Evolutionary conservation across 2,888 invertebrate genomes (phyloP).

Genomic region (Parnassius orleans): DNA sequence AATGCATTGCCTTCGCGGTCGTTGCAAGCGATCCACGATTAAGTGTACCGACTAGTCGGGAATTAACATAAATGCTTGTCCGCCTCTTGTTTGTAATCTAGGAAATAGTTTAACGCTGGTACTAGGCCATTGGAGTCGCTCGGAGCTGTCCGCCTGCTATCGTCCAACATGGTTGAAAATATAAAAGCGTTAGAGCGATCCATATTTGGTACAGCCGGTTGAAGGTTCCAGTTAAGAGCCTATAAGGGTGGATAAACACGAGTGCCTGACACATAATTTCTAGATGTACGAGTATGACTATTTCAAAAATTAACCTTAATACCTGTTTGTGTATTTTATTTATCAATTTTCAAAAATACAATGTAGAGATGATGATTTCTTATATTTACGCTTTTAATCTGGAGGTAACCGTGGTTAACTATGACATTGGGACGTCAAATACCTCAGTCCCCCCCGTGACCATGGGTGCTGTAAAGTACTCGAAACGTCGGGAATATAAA

Average conservation of each 20-base stretch:
- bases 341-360: not conserved
- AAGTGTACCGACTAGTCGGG: conserved; percentile 28
- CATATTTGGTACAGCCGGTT: not conserved
- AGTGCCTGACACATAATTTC: too few relatives aligned
- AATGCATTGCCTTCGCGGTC: conserved; percentile 7
- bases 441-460: too few relatives aligned
- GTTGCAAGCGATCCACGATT: conserved; percentile 26
- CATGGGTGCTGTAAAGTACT: too few relatives aligned
- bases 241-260: too few relatives aligned
- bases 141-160: conserved; percentile 5
- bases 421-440: too few relatives aligned
- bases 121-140: conserved; percentile 11
- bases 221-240: conserved; percentile 2
- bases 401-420: too few relatives aligned
- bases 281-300: too few relatives aligned
- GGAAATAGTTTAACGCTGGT: conserved; percentile 35
- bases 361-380: not conserved
- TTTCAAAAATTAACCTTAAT: too few relatives aligned
- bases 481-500: too few relatives aligned
- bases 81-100: conserved; percentile 38
- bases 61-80: conserved; percentile 49
- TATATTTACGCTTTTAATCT: too few relatives aligned
- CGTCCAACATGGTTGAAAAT: conserved; percentile 5
- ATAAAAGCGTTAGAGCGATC: not conserved
- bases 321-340: too few relatives aligned